Base-by-base conservation (phyloP, 2,888 invertebrate species). In the Sinohyriopsis cumingii region DNA sequence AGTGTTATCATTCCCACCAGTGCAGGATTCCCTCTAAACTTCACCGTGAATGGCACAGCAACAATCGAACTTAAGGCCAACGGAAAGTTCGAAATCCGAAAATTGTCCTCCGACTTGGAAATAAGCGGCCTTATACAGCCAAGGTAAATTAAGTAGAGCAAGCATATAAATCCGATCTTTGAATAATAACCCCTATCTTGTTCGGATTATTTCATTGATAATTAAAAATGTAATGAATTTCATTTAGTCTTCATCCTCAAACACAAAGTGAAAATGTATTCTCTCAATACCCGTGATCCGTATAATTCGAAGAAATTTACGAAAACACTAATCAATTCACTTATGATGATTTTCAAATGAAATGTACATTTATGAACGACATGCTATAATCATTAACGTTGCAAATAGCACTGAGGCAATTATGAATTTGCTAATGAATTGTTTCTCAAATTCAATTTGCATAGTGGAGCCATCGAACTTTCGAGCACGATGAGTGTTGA, bases 401-500 rank as follows among this genome's bases (percentile, higher is more conserved):
- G 45, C 45, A 15, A 15, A 15, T 15, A 45, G 15, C 33, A 33
- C 15, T 12, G 15, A 45, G 12, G 12, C 45, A 45, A 15, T 45
- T 45, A 15, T 45, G 15, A 45, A 45, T 15, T 45, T 15, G 2
- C 1, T 45, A 15, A 45, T 45, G 45, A 45, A 12, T 12, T 15
- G 9, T 12, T 45, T 45, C 0, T 45, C 45, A 45, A 15, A 45
- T 45, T 45, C 3, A 45, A 45, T 63, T 55, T 57, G 71, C 79
- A 18, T 86, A 97, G 96, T 83, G 94, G 95, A 68, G 95, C 96
- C 12, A 91, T 97, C 1, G 95, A 95, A 88, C 91, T 97, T 68
- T 94, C 94, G 6, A 95, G 95, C 0, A 94, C 94, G 1, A 96
- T 98, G 95, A 93, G 94, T 55, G 93, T 97, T 0, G 94, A 95